Percentiles rank a stretch among this genome's conserved stretches.
Conservation (phyloP, 2,797 vertebrate genomes). For the Varecia variegata region DNA sequence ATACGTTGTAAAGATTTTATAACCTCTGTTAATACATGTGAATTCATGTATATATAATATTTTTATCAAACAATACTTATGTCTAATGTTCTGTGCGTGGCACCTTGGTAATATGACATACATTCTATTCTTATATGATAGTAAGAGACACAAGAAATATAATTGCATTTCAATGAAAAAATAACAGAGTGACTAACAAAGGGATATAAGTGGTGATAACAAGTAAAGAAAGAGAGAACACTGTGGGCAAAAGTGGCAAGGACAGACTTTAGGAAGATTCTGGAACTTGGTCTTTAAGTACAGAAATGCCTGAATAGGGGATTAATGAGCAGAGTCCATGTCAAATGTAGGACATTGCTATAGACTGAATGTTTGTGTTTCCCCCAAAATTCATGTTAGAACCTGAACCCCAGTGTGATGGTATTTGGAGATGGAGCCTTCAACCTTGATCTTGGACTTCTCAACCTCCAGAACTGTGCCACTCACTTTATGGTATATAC, state of each 20-base stretch:
- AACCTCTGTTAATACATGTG: background rate
- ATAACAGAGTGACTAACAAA: background rate
- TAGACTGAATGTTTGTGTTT: background rate
- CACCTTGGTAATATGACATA: background rate
- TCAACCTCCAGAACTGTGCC: background rate
- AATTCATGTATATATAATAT: background rate
- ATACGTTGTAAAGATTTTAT: background rate
- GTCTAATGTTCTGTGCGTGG: background rate
- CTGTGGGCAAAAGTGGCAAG: background rate
- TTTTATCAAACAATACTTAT: background rate
- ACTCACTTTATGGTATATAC: background rate
- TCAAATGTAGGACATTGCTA: background rate
- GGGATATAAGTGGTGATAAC: background rate
- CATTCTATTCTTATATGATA: background rate
- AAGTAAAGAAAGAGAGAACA: background rate
- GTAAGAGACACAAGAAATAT: background rate
- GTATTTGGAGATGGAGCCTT: background rate
- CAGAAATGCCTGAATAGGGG: background rate
- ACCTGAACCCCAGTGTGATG: background rate
- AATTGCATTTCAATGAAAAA: background rate
- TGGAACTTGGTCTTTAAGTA: background rate
- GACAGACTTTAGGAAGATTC: background rate
- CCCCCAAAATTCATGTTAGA: background rate
- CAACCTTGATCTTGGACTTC: background rate
- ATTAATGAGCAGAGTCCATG: background rate